These are phyloP conservation scores for Reticulitermes lucifugus DNA, from an alignment of 2,888 invertebrate genomes.

Conservation along the genomic window DNA sequence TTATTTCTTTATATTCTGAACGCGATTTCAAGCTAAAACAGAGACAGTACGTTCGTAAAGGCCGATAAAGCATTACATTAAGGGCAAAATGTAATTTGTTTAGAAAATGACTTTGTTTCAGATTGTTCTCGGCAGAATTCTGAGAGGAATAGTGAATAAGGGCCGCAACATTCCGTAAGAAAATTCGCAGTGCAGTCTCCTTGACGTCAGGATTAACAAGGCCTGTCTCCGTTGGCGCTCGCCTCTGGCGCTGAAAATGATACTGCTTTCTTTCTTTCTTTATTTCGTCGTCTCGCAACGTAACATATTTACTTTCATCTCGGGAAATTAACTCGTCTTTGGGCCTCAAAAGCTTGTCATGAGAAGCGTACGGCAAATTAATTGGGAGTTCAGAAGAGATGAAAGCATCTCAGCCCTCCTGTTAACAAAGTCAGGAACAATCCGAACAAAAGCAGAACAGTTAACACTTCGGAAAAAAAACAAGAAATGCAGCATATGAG, in stretches of 20 bases:
- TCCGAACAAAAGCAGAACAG: neutral
- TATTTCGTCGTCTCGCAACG: neutral
- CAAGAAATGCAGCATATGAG: too few relatives aligned
- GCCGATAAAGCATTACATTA: too few relatives aligned
- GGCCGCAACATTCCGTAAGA: too few relatives aligned
- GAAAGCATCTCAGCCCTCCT: neutral
- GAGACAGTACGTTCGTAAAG: too few relatives aligned
- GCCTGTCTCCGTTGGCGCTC: neutral
- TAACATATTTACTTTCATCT: conserved; percentile 10
- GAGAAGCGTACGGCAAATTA: neutral
- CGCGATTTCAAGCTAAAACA: too few relatives aligned
- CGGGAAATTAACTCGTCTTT: neutral
- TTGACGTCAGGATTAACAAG: neutral
- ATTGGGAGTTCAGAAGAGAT: neutral
- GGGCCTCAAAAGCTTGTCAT: neutral
- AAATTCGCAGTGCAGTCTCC: too few relatives aligned
- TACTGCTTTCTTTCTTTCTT: neutral
- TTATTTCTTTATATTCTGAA: too few relatives aligned
- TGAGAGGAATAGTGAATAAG: too few relatives aligned
- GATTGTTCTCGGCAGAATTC: too few relatives aligned
- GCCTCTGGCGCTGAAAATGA: neutral
- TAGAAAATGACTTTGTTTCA: too few relatives aligned
- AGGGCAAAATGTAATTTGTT: too few relatives aligned
- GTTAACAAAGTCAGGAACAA: neutral
- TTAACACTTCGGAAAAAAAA: too few relatives aligned